Percentiles rank a stretch among this genome's conserved stretches.
Conservation (phyloP, 53 echinoderm and acorn worm genomes). For the Hippasteria phrygiana region DNA sequence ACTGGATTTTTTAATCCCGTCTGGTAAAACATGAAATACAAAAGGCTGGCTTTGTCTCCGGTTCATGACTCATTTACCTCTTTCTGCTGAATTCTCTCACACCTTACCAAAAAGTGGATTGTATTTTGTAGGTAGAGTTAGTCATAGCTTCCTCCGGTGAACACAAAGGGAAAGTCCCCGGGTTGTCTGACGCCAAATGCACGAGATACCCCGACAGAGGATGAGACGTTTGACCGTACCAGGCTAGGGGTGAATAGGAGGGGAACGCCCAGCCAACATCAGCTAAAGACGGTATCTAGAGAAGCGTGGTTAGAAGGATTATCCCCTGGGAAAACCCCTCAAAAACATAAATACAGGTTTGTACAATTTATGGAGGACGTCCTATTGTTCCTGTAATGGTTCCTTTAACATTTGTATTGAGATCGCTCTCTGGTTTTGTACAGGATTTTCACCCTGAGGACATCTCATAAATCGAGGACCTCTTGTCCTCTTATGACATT, state of each 20-base stretch:
- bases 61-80: slow-evolving; percentile 29
- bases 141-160: slow-evolving; percentile 2
- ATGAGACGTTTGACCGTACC: slow-evolving; percentile 8
- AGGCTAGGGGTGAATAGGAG: neutral
- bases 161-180: neutral
- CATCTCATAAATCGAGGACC: too few relatives aligned
- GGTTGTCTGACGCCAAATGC: slow-evolving; percentile 17
- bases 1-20: neutral
- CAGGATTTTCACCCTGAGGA: too few relatives aligned
- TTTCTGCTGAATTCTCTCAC: neutral
- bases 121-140: neutral
- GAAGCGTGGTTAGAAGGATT: too few relatives aligned
- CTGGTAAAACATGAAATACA: neutral
- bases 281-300: too few relatives aligned
- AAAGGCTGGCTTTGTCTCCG: slow-evolving; percentile 4
- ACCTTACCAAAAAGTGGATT: neutral
- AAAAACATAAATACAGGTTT: too few relatives aligned
- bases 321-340: neutral
- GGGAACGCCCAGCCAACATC: neutral
- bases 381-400: too few relatives aligned
- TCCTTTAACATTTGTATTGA: too few relatives aligned
- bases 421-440: too few relatives aligned
- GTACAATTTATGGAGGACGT: too few relatives aligned
- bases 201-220: slow-evolving; percentile 7
- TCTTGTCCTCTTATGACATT: too few relatives aligned